Base-by-base conservation (phyloP, 30 jellyfish, hydroid and myxozoan genomes). In the Aurelia aurita region DNA sequence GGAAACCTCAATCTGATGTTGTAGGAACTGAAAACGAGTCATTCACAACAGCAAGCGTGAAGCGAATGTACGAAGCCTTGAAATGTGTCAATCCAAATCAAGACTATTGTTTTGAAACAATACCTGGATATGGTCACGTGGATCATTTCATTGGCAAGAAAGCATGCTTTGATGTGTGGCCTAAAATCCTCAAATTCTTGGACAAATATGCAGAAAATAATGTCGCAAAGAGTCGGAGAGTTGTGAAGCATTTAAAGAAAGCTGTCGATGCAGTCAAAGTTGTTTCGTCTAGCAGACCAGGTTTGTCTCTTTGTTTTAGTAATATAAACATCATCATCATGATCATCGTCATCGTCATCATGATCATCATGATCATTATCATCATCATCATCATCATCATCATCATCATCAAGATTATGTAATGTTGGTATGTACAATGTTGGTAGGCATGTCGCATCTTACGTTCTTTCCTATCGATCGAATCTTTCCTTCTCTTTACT, bases 121-220 rank as follows among this genome's bases (percentile, higher is more conserved):
- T 83, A 14, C 93, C 93, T 25, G 97, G 93, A n/a, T 89, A 89
- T 34, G 97, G 97, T 19, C 97, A 89, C 57, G 86, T 80, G 26
- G 97, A 89, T 25, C 84, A 77, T 43, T 89, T 89, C 72, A 79
- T 89, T 51, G 97, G 97, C 64, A 89, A 89, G 57, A 79, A 74
- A 11, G 97, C 97, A 20, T 64, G 82, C 72, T 67, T 18, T 57
- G 97, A 89, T 68, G 90, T 89, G 0, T 89, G 82, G 85, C 97
- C 97, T 7, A 55, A 59, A 35, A 31, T 76, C 3, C 85, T 75
- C 27, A 73, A 74, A 0, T 87, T 87, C 59, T 51, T 87, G 31
- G 96, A 87, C 79, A 87, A 87, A 57, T 87, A 74, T 68, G 90
- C 96, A 23, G 90, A 87, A 39, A 69, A 76, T 44, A 68, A 68